These are phyloP conservation scores for Echinarachnius parma DNA, from an alignment of 53 echinoderm and acorn worm species.

Conservation along the genomic window DNA sequence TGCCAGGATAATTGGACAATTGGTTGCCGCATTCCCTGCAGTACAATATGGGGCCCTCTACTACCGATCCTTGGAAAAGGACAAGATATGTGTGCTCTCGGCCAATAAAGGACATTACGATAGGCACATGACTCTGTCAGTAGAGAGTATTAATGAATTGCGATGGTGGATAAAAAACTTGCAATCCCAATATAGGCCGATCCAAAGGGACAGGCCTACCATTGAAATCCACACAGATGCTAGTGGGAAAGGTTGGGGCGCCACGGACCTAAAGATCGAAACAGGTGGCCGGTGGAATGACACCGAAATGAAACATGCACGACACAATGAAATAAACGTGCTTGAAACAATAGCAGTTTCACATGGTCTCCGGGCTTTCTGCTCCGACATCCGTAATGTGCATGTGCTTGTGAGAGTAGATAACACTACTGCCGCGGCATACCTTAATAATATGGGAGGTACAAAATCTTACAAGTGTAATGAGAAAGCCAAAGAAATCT, in stretches of 20 bases:
- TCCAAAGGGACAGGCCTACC: not conserved
- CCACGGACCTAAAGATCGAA: not conserved
- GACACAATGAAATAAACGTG: conserved; percentile 17
- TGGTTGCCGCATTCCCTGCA: conserved; percentile 34
- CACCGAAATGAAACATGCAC: not conserved
- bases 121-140: conserved; percentile 37
- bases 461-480: conserved; percentile 42
- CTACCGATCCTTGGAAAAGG: conserved; percentile 34
- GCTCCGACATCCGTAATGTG: not conserved
- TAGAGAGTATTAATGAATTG: not conserved
- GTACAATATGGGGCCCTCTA: conserved; percentile 29
- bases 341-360: conserved; percentile 30
- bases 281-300: conserved; percentile 11
- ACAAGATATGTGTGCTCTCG: conserved; percentile 33
- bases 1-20: conserved; percentile 25
- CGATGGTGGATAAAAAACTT: conserved; percentile 41
- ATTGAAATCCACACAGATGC: conserved; percentile 17
- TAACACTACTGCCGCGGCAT: conserved; percentile 52
- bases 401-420: conserved; percentile 35
- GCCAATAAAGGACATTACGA: conserved; percentile 49
- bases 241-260: conserved; percentile 16
- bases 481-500: conserved; percentile 38
- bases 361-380: conserved; percentile 19
- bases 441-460: conserved; percentile 53
- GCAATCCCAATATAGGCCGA: not conserved